phyloP scores from a whole-genome alignment of 1,140 invertebrate genomes.

The Glomeris maerens region DNA sequence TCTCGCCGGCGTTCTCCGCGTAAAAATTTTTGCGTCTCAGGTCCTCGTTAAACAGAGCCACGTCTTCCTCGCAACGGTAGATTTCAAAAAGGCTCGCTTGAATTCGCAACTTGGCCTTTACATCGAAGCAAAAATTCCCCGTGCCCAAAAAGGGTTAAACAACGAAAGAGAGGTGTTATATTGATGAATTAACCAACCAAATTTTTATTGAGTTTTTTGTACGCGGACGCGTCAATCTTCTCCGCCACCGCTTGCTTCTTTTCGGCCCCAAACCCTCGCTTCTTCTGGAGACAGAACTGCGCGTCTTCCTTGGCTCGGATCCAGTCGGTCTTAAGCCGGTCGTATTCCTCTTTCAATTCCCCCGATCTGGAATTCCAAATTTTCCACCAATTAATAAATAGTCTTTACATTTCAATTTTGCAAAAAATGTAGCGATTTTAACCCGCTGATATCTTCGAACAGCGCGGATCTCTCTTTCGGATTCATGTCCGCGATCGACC shows the following conservation, averaged over 20 bases:
- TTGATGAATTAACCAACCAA: slow-evolving; percentile 57
- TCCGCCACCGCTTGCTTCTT: slow-evolving; percentile 95
- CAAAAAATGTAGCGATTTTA: too few relatives aligned
- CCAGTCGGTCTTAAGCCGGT: slow-evolving; percentile 80
- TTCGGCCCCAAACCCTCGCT: slow-evolving; percentile 94
- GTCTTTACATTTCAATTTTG: too few relatives aligned
- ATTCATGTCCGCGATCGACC: slow-evolving; percentile 99
- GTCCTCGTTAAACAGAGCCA: slow-evolving; percentile 64
- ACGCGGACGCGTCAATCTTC: slow-evolving; percentile 97
- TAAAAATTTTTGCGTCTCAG: slow-evolving; percentile 70
- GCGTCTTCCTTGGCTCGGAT: slow-evolving; percentile 94
- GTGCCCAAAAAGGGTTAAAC: too few relatives aligned
- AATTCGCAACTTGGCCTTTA: slow-evolving; percentile 55
- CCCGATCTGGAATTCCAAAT: slow-evolving; percentile 39
- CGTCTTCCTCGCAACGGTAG: slow-evolving; percentile 88
- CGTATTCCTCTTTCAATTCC: slow-evolving; percentile 90
- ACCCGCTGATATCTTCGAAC: slow-evolving; percentile 98
- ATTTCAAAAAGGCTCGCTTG: slow-evolving; percentile 84
- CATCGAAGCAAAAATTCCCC: too few relatives aligned
- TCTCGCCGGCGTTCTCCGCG: slow-evolving; percentile 62
- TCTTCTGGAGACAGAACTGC: slow-evolving; percentile 95
- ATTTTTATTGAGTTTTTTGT: slow-evolving; percentile 84
- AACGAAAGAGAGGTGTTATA: too few relatives aligned
- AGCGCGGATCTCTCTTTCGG: slow-evolving; percentile 92
- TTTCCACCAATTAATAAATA: too few relatives aligned